Evolutionary conservation across 2,113 vertebrate species (phyloP), one percentile per base, ranked within the genome.

Genomic region (Athene noctua): DNA sequence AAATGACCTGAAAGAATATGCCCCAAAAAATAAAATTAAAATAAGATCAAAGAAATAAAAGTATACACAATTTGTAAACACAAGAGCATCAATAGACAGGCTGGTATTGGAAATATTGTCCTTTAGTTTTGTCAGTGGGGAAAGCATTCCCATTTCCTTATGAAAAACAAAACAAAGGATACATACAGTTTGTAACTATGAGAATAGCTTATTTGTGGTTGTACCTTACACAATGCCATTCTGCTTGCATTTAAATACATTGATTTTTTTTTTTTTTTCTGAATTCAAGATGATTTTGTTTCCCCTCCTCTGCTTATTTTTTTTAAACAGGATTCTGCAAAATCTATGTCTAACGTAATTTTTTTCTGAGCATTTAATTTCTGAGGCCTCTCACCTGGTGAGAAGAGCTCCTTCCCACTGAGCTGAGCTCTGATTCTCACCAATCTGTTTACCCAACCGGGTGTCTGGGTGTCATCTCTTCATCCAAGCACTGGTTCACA

Each of bases 21-120:
- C 86, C 46, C 40, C 40, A 63, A 75, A 71, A 90, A 85, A 93
- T 67, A 52, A 95, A 90, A 77, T 79, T 78, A 82, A 96, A 95
- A 95, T 46, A 83, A 94, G 75, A 95, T 86, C 94, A 94, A 96
- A 95, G 91, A 93, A 96, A 97, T 94, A 94, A 94, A 97, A 97
- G 97, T 95, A 94, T 96, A 97, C 97, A 98, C 89, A 93, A 65
- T 97, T 91, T 98, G 98, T 98, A 98, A 98, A 98, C 98, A 98
- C 97, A 96, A 97, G 96, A 97, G 98, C 97, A 97, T 97, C 97
- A 90, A 97, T 1, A 97, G 97, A 98, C 97, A 98, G 96, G 97
- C 96, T 97, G 97, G 96, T 96, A 97, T 96, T n/a, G 93, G 80
- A 97, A 97, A 96, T 89, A 97, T 88, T 22, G 68, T 98, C 97